phyloP scores from a whole-genome alignment of 2,113 vertebrate species.

The Noctilio leporinus region DNA sequence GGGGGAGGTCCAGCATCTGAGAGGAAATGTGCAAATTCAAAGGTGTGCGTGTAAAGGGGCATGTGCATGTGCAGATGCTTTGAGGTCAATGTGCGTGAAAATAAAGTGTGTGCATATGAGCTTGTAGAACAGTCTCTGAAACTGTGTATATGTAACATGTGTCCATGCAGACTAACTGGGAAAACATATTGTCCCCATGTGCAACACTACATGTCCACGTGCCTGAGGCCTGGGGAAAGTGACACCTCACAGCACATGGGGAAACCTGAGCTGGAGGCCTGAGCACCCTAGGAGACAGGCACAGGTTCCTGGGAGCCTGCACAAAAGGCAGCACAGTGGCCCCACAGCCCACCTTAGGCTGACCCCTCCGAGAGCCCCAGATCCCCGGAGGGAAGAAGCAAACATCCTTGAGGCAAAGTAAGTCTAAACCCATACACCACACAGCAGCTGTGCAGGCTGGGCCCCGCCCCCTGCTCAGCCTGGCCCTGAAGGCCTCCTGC shows the following conservation, averaged over 20 bases:
- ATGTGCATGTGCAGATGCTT: accelerated
- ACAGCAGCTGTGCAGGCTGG: neutral
- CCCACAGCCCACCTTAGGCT: neutral
- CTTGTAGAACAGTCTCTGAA: neutral
- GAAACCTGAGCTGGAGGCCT: neutral
- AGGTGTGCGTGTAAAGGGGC: too few species aligned
- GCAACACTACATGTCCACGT: neutral
- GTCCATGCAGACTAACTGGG: neutral
- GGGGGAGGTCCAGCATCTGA: accelerated
- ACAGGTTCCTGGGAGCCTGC: neutral
- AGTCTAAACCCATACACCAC: neutral
- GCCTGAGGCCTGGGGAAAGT: accelerated
- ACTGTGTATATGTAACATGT: accelerated
- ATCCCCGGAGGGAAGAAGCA: conserved; percentile 9
- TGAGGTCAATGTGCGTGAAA: accelerated
- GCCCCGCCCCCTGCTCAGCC: neutral
- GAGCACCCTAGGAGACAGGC: accelerated
- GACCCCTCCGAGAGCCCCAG: neutral
- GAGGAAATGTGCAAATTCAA: accelerated
- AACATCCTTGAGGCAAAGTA: neutral
- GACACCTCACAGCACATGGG: too few species aligned
- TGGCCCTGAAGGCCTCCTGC: accelerated
- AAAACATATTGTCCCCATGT: too few species aligned
- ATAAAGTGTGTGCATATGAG: accelerated
- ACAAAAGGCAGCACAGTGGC: neutral